Percentiles rank a stretch among this genome's conserved stretches.
Evolutionary conservation across 2,797 vertebrate species (phyloP).

Genomic region (Trichosurus vulpecula): DNA sequence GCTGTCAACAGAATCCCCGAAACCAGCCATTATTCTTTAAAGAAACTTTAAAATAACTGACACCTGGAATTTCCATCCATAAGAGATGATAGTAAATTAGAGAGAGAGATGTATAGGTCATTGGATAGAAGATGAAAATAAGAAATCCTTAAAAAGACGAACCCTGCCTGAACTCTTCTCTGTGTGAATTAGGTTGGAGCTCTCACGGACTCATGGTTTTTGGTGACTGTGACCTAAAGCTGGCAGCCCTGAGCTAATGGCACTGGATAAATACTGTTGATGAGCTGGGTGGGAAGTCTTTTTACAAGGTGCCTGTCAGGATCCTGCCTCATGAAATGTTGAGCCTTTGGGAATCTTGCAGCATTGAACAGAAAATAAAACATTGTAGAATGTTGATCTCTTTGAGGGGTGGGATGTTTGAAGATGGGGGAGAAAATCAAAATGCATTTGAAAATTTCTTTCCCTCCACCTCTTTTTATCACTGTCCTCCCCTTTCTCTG

Average conservation of each 20-base stretch:
- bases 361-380: neutral
- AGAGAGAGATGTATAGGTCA: neutral
- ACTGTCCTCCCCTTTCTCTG: neutral
- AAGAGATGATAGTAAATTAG: neutral
- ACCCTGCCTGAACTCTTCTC: neutral
- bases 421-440: neutral
- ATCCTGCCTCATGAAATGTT: neutral
- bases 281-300: neutral
- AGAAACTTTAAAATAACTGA: neutral
- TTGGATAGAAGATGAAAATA: neutral
- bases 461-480: neutral
- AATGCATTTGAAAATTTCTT: neutral
- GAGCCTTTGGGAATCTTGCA: neutral
- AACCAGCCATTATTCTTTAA: neutral
- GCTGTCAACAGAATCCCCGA: neutral
- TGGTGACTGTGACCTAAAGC: neutral
- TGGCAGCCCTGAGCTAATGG: neutral
- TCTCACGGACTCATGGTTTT: neutral
- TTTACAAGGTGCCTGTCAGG: neutral
- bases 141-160: neutral
- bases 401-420: neutral
- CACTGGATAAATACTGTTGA: neutral
- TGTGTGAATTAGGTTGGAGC: neutral
- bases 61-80: neutral
- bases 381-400: neutral